Conservation (phyloP, 1,140 invertebrate species). For the Spodoptera litura region DNA sequence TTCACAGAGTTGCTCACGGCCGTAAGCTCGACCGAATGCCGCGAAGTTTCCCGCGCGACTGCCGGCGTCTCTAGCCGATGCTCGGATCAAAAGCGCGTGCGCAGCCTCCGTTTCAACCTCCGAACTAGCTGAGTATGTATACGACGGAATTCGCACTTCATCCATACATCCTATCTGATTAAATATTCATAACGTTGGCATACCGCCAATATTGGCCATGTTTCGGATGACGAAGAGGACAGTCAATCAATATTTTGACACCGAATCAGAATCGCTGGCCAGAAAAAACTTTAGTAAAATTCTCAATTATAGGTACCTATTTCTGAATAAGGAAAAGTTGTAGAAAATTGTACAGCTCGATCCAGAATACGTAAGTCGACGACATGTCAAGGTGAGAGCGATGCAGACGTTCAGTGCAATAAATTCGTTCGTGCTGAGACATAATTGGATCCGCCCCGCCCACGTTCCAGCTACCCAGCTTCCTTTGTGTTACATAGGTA, state of each 20-base stretch:
- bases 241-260: background rate
- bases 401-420: conserved; percentile 66
- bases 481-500: conserved; percentile 38
- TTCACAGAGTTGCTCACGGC: conserved; percentile 52
- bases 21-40: conserved; percentile 62
- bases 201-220: conserved; percentile 39
- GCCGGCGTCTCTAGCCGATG: conserved; percentile 61
- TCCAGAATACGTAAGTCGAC: conserved; percentile 61
- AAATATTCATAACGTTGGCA: conserved; percentile 47
- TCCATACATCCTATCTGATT: conserved; percentile 38
- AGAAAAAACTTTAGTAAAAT: conserved; percentile 4
- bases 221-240: background rate
- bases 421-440: conserved; percentile 76
- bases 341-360: conserved; percentile 58
- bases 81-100: conserved; percentile 67
- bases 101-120: conserved; percentile 63
- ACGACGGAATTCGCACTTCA: conserved; percentile 39
- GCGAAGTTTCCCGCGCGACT: conserved; percentile 78
- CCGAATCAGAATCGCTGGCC: background rate
- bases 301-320: background rate
- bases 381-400: conserved; percentile 78
- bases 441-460: conserved; percentile 77
- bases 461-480: conserved; percentile 54
- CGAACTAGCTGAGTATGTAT: conserved; percentile 37
- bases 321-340: conserved; percentile 50